Evolutionary conservation across 2,113 vertebrate genomes (phyloP).

Genomic region (Climacteris rufus): DNA sequence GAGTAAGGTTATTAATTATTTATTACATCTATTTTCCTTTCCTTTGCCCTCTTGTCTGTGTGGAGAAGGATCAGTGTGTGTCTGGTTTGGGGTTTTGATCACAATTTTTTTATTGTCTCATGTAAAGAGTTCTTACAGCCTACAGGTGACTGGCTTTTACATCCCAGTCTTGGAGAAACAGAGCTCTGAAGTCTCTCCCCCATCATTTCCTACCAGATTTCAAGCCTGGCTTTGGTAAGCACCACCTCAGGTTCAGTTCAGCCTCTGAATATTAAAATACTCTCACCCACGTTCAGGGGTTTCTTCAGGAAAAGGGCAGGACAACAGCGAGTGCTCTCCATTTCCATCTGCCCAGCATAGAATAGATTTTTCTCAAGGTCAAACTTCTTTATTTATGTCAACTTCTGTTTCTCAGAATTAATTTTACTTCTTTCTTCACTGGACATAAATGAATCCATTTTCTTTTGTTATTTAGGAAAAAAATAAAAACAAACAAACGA

Average conservation of each 20-base stretch:
- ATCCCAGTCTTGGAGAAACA: background rate
- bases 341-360: background rate
- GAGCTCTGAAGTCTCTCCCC: background rate
- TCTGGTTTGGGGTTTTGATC: background rate
- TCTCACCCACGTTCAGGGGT: background rate
- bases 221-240: background rate
- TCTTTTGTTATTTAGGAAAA: background rate
- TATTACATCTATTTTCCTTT: background rate
- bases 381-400: too few relatives aligned
- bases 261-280: background rate
- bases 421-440: background rate
- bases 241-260: background rate
- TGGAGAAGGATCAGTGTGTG: background rate
- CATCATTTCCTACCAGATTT: background rate
- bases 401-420: background rate
- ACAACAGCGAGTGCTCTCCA: rapidly evolving
- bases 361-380: background rate
- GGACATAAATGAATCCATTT: background rate
- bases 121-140: background rate
- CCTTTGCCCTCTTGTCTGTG: background rate
- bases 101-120: background rate
- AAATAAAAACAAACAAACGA: too few relatives aligned
- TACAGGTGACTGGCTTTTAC: background rate
- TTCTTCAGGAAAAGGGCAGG: background rate
- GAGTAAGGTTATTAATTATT: background rate